Base-by-base conservation (phyloP, 1,140 invertebrate genomes). In the Hydropsyche tenuis region DNA sequence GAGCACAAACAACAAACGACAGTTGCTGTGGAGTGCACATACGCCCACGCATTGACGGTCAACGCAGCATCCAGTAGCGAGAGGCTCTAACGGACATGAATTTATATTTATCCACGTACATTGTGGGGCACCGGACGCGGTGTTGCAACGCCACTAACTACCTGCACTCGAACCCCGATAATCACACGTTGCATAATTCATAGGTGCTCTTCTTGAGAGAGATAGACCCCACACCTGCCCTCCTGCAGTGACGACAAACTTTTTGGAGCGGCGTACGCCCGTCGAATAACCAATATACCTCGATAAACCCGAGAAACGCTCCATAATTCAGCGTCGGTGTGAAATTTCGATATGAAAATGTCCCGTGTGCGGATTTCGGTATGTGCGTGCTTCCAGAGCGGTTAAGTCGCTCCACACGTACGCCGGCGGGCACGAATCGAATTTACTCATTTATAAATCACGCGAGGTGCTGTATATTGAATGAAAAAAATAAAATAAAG, bases 181-280 rank as follows among this genome's bases (percentile, higher is more conserved):
- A 60, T 60, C 56, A 60, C 56, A 60, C 20, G 23, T 25, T 60
- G 56, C 56, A 60, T 60, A 60, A 60, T 60, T 60, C 56, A 60
- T 60, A 23, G 14, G n/a, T 22, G 23, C 18, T 18, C 22, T 22
- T 60, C 22, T 37, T 37, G 30, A 37, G 30, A 37, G 30, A 37
- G 30, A 9, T n/a, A 37, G 30, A 14, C 20, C 18, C 22, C 56
- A 25, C 22, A n/a, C n/a, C 23, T 1, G 25, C 56, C 12, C 20
- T 22, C 22, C 9, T 25, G 20, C 56, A 60, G 23, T 25, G 56
- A 14, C 25, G 56, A 25, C 56, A 60, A 60, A 60, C 56, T 60
- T 60, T 60, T 60, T 25, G 56, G 56, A 20, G 11, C 56, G 20
- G 5, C 56, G 56, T 22, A 60, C 56, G 23, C 23, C 11, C 2